phyloP scores from a whole-genome alignment of 2,888 invertebrate species.

The Mechanitis messenoides region DNA sequence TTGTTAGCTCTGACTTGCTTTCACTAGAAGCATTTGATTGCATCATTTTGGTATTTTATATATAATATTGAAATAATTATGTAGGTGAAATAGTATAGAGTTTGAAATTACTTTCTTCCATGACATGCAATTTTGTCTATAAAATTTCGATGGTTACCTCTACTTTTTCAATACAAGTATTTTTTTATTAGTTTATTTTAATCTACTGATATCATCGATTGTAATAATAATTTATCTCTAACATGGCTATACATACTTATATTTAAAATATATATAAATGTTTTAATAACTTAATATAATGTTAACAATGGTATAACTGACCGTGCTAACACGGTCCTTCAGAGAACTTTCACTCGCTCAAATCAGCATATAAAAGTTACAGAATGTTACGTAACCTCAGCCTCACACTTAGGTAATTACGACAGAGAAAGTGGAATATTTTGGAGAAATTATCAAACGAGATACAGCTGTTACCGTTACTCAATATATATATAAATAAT shows the following conservation, averaged over 20 bases:
- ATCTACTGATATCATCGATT: too few species aligned
- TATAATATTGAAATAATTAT: not conserved
- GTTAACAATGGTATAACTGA: constrained; percentile 11
- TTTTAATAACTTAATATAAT: too few species aligned
- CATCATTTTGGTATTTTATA: constrained; percentile 17
- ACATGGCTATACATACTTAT: too few species aligned
- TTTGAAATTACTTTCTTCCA: not conserved
- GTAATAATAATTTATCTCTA: too few species aligned
- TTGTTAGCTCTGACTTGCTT: constrained; percentile 39
- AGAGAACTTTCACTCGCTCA: constrained; percentile 49
- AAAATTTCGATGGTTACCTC: too few species aligned
- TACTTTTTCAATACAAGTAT: too few species aligned
- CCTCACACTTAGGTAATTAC: constrained; percentile 53
- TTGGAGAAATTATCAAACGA: constrained; percentile 60
- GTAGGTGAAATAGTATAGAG: not conserved
- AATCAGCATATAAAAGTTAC: constrained; percentile 43
- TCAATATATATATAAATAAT: constrained; percentile 14
- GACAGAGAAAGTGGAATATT: constrained; percentile 67
- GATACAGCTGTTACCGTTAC: constrained; percentile 35
- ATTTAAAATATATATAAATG: too few species aligned
- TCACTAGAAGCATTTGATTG: constrained; percentile 29
- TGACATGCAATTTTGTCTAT: not conserved
- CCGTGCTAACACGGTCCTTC: constrained; percentile 35
- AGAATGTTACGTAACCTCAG: constrained; percentile 41
- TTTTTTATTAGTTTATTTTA: too few species aligned